Evolutionary conservation across 1,140 invertebrate genomes (phyloP).

Genomic region (Neelides sp.): DNA sequence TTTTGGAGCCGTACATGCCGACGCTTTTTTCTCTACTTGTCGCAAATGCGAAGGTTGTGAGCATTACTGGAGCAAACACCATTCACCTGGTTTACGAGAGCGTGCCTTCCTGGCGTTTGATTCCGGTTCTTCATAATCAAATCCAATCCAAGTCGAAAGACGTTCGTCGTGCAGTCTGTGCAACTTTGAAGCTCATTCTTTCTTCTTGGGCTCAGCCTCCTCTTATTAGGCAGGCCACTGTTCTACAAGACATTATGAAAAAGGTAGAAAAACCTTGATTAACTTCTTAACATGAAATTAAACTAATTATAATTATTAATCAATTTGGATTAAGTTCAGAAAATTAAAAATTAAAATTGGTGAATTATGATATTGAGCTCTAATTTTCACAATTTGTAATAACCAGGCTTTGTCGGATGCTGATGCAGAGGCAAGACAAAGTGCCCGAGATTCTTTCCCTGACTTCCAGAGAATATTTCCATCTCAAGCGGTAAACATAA

Average conservation of each 20-base stretch:
- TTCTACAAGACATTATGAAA: constrained; percentile 25
- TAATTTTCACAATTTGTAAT: background rate
- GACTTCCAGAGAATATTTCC: constrained; percentile 20
- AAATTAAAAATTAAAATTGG: background rate
- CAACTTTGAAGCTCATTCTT: constrained; percentile 24
- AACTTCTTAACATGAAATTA: background rate
- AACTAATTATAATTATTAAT: background rate
- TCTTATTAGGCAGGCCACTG: constrained; percentile 17
- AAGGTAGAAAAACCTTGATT: constrained; percentile 15
- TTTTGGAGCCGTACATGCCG: constrained; percentile 26
- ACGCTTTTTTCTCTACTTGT: constrained; percentile 25
- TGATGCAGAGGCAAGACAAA: constrained; percentile 22
- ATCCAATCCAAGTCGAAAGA: constrained; percentile 30
- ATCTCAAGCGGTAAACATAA: constrained; percentile 8
- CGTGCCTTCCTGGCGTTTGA: constrained; percentile 24
- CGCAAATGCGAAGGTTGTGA: constrained; percentile 30
- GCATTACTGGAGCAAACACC: constrained; percentile 17
- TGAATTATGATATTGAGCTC: background rate
- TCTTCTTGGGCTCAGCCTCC: constrained; percentile 15
- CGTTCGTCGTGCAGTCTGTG: constrained; percentile 27
- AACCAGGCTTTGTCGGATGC: constrained; percentile 23
- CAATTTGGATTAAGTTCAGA: background rate
- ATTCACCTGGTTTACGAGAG: constrained; percentile 25
- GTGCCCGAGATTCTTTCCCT: constrained; percentile 19
- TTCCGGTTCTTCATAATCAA: constrained; percentile 27